Evolutionary conservation across 1,140 invertebrate genomes (phyloP).

Genomic region (Ips typographus): DNA sequence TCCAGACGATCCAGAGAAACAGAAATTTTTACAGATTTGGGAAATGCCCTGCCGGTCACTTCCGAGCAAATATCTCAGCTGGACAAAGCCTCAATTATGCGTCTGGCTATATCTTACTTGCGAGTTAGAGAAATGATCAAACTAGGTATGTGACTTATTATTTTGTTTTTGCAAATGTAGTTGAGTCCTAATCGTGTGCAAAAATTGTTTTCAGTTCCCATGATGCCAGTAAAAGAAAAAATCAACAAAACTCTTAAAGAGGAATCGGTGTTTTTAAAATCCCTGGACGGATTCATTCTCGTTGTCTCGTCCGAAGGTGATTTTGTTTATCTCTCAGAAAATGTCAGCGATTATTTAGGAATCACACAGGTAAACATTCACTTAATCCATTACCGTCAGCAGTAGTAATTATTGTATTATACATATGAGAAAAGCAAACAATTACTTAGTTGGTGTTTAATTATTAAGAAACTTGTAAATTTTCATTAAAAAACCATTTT

Average conservation of each 20-base stretch:
- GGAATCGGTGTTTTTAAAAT: slow-evolving; percentile 70
- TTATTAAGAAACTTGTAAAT: not conserved
- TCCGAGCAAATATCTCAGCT: slow-evolving; percentile 77
- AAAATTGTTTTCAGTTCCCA: slow-evolving; percentile 35
- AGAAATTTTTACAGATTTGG: slow-evolving; percentile 89
- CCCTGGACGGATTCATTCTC: slow-evolving; percentile 85
- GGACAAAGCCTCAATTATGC: slow-evolving; percentile 94
- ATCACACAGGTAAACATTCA: slow-evolving; percentile 74
- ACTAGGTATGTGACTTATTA: slow-evolving; percentile 63
- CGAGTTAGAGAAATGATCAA: slow-evolving; percentile 81
- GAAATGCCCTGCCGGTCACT: slow-evolving; percentile 76
- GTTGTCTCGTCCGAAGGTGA: slow-evolving; percentile 85
- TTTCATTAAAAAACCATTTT: slow-evolving; percentile 42
- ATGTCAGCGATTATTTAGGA: slow-evolving; percentile 85
- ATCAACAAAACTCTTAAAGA: slow-evolving; percentile 44
- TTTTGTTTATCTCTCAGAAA: slow-evolving; percentile 88
- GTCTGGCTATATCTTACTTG: slow-evolving; percentile 89
- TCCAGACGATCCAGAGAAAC: slow-evolving; percentile 90
- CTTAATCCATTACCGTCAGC: not conserved
- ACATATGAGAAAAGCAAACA: not conserved
- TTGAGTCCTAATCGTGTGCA: too few species aligned
- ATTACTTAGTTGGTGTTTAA: not conserved
- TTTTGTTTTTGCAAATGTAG: not conserved
- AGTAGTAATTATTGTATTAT: not conserved
- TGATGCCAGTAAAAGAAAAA: slow-evolving; percentile 40